Base-by-base conservation (phyloP, 2,113 vertebrate species). In the Phrynocephalus versicolor region DNA sequence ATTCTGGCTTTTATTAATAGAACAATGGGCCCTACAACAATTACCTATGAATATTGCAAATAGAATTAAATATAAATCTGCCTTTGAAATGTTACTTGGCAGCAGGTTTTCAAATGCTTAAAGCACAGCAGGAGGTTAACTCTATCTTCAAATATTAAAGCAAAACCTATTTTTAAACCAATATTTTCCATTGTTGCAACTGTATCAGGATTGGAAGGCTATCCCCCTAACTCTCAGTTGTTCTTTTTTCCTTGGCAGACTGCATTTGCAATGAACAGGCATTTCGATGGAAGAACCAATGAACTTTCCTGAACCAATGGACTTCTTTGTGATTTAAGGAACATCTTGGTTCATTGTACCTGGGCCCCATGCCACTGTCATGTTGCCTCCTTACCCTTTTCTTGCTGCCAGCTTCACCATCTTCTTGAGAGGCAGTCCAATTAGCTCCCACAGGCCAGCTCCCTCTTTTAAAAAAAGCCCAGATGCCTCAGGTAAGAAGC, bases 111-210 rank as follows among this genome's bases (percentile, higher is more conserved):
- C 94, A 95, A 93, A 96, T 96, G 93, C 93, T 96, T 96, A 91
- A 96, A 93, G 95, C 95, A 96, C 96, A 95, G 96, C 94, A 64
- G 95, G 96, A 96, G 94, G 92, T 93, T 96, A 96, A 97, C 93
- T 94, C 94, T 80, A 30, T 97, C 92, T 96, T 96, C 96, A 97
- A 96, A 96, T 95, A 96, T 96, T 96, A 96, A 96, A 96, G 93
- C 94, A 95, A 95, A 95, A 92, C 93, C 95, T 95, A 95, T 96
- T 94, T 94, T 96, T 92, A 96, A 96, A 94, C 92, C 93, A 88
- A 91, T 94, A 96, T 94, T 93, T 92, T 94, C 94, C 88, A 94
- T 90, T 94, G 94, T 92, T 95, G 91, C 93, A 93, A 90, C 93
- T 88, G 87, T 91, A 92, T 89, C 89, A 84, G 82, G 78, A 86